Evolutionary conservation across 2,888 invertebrate genomes (phyloP).

Genomic region (Imbricaverruca yamaguchii): DNA sequence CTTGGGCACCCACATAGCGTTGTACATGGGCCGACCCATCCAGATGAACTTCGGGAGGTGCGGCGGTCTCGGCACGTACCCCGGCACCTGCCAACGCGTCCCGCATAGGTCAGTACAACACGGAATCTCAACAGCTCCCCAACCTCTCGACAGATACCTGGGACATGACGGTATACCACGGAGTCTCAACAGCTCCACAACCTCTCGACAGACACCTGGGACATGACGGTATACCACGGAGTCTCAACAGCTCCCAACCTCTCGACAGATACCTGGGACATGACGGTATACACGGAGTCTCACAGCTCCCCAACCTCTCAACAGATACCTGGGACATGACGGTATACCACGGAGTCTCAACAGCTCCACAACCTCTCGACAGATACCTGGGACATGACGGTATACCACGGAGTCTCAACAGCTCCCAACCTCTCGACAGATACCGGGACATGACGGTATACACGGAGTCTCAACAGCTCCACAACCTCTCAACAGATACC

Average conservation of each 20-base stretch:
- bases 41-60: constrained; percentile 19
- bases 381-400: neutral
- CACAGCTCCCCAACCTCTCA: neutral
- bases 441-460: too few species aligned
- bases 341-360: neutral
- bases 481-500: neutral
- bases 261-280: too few species aligned
- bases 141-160: too few species aligned
- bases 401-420: neutral
- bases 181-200: neutral
- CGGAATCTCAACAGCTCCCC: too few species aligned
- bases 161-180: neutral
- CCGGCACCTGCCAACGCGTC: neutral
- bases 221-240: neutral
- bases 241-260: neutral
- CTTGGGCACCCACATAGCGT: constrained; percentile 21
- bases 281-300: neutral
- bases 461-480: neutral
- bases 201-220: neutral
- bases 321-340: neutral
- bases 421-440: too few species aligned
- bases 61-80: neutral
- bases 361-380: neutral
- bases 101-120: too few species aligned
- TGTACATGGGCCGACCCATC: constrained; percentile 23